Evolutionary conservation across 2,797 vertebrate genomes (phyloP), one percentile per base, ranked within the genome.

Genomic region (Trematomus bernacchii): DNA sequence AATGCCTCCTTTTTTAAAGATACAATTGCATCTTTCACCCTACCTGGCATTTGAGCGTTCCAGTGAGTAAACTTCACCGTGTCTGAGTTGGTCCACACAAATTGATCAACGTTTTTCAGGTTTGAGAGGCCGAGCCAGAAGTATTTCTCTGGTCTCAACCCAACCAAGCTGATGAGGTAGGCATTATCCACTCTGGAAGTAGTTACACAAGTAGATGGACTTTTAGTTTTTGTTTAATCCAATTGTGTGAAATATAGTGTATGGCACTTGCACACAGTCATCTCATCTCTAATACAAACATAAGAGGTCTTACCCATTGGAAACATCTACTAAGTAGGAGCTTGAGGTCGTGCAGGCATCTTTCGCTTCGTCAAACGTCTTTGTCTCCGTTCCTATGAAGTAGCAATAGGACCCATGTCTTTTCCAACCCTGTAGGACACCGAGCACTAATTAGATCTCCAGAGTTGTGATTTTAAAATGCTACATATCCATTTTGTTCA

Each of bases 61-160:
- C 97, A 99, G 89, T 99, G 96, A 23, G 97, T 97, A 76, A 96
- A 99, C 47, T 10, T 88, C 54, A 98, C 95, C 1, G 43, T n/a
- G 54, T 94, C 88, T 0, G 85, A 85, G 59, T 93, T 95, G 30
- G 93, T 88, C 97, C 98, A 99, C 54, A 90, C 93, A 89, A 98
- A 99, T 0, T 85, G 89, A 64, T 96, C 96, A 59, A 89, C 91
- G 76, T 96, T 92, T 62, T 90, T 93, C 67, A 87, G 64, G 84
- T 98, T 97, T 3, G 97, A 97, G 71, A 99, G 95, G 6, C 98
- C 97, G 12, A 95, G 95, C 98, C 98, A 99, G 77, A 98, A 98
- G 78, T 97, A 89, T 64, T 87, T 96, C 89, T 98, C 98, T 80
- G 96, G 90, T 82, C 95, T 96, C 62, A 96, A 62, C 27, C 97